Evolutionary conservation across 2,797 vertebrate genomes (phyloP).

Genomic region (Pachyuromys duprasi): DNA sequence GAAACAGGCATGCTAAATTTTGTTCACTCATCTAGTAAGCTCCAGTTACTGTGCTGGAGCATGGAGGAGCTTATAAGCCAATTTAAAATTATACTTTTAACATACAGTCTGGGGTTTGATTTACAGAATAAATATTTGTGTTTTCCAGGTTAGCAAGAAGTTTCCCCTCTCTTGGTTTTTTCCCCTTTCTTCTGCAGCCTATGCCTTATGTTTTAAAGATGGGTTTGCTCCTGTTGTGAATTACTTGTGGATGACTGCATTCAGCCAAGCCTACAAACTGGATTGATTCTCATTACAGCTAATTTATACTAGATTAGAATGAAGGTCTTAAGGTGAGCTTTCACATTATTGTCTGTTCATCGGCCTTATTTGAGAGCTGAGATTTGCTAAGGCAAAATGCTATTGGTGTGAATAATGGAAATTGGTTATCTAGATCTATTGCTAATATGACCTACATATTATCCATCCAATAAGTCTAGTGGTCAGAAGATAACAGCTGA

Average conservation of each 20-base stretch:
- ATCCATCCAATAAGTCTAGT: not conserved
- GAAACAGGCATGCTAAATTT: constrained; percentile 37
- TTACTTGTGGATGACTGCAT: not conserved
- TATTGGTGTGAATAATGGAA: constrained; percentile 11
- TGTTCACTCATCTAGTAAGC: constrained; percentile 46
- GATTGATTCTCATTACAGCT: not conserved
- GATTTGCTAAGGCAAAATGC: constrained; percentile 31
- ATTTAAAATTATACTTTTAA: constrained; percentile 36
- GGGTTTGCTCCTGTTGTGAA: not conserved
- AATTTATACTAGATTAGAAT: not conserved
- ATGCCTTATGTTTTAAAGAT: constrained; percentile 46
- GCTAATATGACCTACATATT: not conserved
- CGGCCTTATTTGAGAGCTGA: constrained; percentile 13
- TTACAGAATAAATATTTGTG: constrained; percentile 53
- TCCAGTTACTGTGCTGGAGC: constrained; percentile 1
- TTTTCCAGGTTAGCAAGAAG: constrained; percentile 65
- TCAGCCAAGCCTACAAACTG: constrained; percentile 25
- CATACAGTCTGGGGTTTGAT: constrained; percentile 24
- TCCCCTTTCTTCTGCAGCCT: not conserved
- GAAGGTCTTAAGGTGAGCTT: not conserved
- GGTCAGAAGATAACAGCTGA: not conserved
- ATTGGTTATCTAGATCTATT: not conserved
- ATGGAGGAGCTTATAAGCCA: constrained; percentile 18
- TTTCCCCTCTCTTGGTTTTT: constrained; percentile 54
- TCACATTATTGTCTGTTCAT: not conserved